Base-by-base conservation (phyloP, 2,888 invertebrate species). In the Sphaerophoria rueppellii region DNA sequence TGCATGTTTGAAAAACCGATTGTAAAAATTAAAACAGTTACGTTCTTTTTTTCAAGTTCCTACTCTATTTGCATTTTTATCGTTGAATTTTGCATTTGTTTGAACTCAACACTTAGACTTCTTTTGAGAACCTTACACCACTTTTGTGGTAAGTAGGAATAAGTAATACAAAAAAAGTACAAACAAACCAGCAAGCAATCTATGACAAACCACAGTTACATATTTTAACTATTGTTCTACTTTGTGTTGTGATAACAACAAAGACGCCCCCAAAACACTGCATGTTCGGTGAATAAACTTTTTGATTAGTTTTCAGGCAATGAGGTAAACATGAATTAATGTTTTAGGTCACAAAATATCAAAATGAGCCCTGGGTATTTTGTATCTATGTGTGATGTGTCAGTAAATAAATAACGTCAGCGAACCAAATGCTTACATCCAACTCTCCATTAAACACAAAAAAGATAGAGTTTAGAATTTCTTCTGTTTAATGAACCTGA, bases 261-360 rank as follows among this genome's bases (percentile, higher is more conserved):
- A 48, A 16, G 37, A 61, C 73, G 69, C 78, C 78, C 77, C 77
- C 77, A 73, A 82, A 83, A 67, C 24, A 43, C 6, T 24, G 24
- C 24, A 74, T 65, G n/a, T 71, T 60, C 79, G 74, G 79, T 79
- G 74, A 79, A 70, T 63, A 70, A 75, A 71, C 82, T 55, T 32
- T 75, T 57, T 50, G 40, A 69, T 40, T 40, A 24, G 24, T 24
- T 24, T 24, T 24, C 2, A 2, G 2, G 24, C 24, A 24, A 2
- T 24, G 2, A 24, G 24, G 24, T 24, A 2, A 24, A 24, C 24
- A 24, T 24, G 24, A 2, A 24, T 2, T 24, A 24, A 24, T 24
- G 24, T 24, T 24, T 24, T 24, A 2, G 24, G 24, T 24, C 2
- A 24, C 24, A 24, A 24, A 24, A 2, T 2, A 24, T 24, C 24